Percentiles rank a stretch among this genome's conserved stretches.
These are phyloP conservation scores for Helleia helle DNA, from an alignment of 2,888 invertebrate species.

Conservation along the genomic window DNA sequence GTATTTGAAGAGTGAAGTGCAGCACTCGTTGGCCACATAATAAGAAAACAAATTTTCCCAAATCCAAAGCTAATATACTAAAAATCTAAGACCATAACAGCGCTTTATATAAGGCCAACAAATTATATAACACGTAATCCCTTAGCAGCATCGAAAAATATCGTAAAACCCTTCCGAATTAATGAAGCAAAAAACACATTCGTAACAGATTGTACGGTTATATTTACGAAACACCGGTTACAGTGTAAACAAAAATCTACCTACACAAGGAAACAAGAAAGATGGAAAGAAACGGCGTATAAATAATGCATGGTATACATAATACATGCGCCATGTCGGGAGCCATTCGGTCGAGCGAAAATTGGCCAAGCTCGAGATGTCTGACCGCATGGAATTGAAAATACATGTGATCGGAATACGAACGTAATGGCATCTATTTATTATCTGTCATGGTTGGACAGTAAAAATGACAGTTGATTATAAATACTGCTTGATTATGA, in stretches of 20 bases:
- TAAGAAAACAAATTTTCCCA: too few relatives aligned
- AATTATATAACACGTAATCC: too few relatives aligned
- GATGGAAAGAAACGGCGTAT: slow-evolving; percentile 23
- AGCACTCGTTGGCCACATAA: too few relatives aligned
- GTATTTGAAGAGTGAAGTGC: too few relatives aligned
- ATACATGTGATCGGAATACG: slow-evolving; percentile 5
- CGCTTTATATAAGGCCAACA: not conserved
- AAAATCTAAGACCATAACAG: too few relatives aligned
- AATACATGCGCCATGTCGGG: slow-evolving; percentile 27
- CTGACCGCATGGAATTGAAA: slow-evolving; percentile 7
- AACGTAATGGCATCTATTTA: too few relatives aligned
- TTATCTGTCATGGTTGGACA: too few relatives aligned
- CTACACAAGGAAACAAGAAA: slow-evolving; percentile 21
- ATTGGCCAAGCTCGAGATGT: slow-evolving; percentile 3
- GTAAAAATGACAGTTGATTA: too few relatives aligned
- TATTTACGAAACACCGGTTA: slow-evolving; percentile 12
- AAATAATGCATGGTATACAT: slow-evolving; percentile 35
- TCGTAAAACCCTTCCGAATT: slow-evolving; percentile 1
- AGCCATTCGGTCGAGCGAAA: slow-evolving; percentile 19
- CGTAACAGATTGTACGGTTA: slow-evolving; percentile 11
- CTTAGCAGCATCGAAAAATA: not conserved
- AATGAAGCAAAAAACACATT: slow-evolving; percentile 6
- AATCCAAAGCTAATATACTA: too few relatives aligned
- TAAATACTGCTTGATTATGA: too few relatives aligned
- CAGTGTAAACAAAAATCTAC: slow-evolving; percentile 17